Conservation (phyloP, 1,140 invertebrate genomes). For the Scaptomyza montana region DNA sequence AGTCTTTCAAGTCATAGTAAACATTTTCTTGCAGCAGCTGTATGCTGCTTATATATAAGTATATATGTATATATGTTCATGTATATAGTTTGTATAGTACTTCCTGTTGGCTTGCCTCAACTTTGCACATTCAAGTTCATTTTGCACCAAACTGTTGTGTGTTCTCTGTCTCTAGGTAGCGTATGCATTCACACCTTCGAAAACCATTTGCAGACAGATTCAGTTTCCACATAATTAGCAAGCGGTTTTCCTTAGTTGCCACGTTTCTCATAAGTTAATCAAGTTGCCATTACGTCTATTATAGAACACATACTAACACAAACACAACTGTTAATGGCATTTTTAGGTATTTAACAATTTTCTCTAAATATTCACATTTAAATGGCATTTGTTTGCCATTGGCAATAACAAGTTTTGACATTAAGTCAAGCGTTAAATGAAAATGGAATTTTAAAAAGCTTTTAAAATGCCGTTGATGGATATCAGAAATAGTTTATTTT, state of each 20-base stretch:
- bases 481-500: no score
- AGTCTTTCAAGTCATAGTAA: conserved; percentile 54
- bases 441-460: conserved; percentile 5
- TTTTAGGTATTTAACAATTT: not conserved
- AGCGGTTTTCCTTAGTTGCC: conserved; percentile 40
- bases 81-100: not conserved
- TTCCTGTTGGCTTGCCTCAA: conserved; percentile 28
- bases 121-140: conserved; percentile 44
- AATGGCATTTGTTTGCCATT: not conserved
- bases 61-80: not conserved
- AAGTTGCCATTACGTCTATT: conserved; percentile 29
- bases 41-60: not conserved
- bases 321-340: conserved; percentile 5
- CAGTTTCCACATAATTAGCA: conserved; percentile 56
- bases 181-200: not conserved
- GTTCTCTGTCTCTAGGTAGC: conserved; percentile 1
- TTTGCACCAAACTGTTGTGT: conserved; percentile 35
- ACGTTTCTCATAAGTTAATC: conserved; percentile 24
- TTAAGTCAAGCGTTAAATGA: conserved; percentile 1
- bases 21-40: conserved; percentile 46
- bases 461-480: not conserved
- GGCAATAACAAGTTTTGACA: not conserved
- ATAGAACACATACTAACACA: not conserved
- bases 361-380: conserved; percentile 1
- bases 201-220: conserved; percentile 34